Conservation (phyloP, 2,888 invertebrate genomes). For the Diadegma fenestrale region DNA sequence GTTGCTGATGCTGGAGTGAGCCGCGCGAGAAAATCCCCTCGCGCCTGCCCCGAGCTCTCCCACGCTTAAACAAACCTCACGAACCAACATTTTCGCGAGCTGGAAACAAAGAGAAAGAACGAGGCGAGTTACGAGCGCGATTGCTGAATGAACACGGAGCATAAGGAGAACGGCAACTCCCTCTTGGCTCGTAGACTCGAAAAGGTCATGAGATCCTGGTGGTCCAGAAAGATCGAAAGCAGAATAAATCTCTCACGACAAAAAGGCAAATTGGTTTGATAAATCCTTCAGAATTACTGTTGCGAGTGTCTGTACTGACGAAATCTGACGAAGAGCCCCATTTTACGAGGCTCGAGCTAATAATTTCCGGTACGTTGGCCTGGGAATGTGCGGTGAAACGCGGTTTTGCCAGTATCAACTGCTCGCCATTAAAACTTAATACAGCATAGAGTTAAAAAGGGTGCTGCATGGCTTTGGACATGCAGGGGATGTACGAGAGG, state of each 20-base stretch:
- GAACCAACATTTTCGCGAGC: conserved; percentile 49
- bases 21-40: conserved; percentile 40
- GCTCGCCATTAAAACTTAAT: not conserved
- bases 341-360: not conserved
- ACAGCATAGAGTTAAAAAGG: not conserved
- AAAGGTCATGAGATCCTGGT: conserved; percentile 61
- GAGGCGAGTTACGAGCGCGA: conserved; percentile 21
- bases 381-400: not conserved
- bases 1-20: conserved; percentile 11
- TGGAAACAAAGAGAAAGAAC: conserved; percentile 33
- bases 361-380: not conserved
- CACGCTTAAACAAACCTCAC: conserved; percentile 20
- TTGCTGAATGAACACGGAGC: conserved; percentile 17
- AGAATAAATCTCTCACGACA: not conserved
- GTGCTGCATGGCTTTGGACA: not conserved
- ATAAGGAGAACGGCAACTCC: conserved; percentile 11
- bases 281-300: not conserved
- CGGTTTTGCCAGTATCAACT: not conserved
- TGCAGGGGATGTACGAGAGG: not conserved
- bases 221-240: conserved; percentile 19
- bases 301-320: not conserved
- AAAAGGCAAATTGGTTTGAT: not conserved
- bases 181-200: conserved; percentile 27
- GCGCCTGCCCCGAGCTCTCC: not conserved
- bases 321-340: not conserved